phyloP scores from a whole-genome alignment of 2,888 invertebrate species.

The Nomada fucata region DNA sequence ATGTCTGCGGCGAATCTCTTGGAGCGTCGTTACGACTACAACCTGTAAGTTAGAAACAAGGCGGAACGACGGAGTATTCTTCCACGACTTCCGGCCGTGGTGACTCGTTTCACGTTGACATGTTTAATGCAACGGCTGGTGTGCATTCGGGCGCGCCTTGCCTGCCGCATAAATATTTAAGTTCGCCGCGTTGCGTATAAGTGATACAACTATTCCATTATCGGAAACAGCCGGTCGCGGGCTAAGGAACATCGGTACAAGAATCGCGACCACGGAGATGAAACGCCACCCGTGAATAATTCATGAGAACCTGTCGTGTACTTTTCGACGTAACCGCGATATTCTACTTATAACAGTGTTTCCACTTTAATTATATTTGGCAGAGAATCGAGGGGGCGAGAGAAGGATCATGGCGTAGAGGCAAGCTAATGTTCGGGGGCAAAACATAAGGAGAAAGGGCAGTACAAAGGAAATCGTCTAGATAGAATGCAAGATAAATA shows the following conservation, averaged over 20 bases:
- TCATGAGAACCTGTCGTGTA: slow-evolving; percentile 1
- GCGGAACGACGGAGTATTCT: slow-evolving; percentile 12
- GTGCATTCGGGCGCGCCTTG: slow-evolving; percentile 44
- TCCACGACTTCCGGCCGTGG: slow-evolving; percentile 20
- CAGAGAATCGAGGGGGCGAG: too few relatives aligned
- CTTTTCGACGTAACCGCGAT: slow-evolving; percentile 22
- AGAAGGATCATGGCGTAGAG: background rate
- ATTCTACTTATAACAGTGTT: slow-evolving; percentile 14
- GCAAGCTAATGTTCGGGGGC: background rate
- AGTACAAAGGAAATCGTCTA: background rate
- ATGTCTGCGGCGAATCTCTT: background rate
- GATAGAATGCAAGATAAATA: slow-evolving; percentile 19
- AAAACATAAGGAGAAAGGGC: background rate
- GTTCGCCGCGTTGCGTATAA: slow-evolving; percentile 46
- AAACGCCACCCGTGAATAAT: slow-evolving; percentile 48
- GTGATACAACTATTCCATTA: slow-evolving; percentile 57
- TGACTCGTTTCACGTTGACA: slow-evolving; percentile 62
- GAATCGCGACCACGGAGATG: slow-evolving; percentile 30
- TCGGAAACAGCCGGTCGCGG: slow-evolving; percentile 34
- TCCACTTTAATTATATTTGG: slow-evolving; percentile 19
- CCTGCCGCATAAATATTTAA: slow-evolving; percentile 58
- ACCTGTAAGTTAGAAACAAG: slow-evolving; percentile 9
- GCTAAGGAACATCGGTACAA: slow-evolving; percentile 27
- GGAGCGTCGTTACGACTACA: slow-evolving; percentile 1
- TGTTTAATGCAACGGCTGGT: slow-evolving; percentile 76